Evolutionary conservation across 2,113 vertebrate genomes (phyloP).

Genomic region (Sinocyclocheilus anophthalmus): DNA sequence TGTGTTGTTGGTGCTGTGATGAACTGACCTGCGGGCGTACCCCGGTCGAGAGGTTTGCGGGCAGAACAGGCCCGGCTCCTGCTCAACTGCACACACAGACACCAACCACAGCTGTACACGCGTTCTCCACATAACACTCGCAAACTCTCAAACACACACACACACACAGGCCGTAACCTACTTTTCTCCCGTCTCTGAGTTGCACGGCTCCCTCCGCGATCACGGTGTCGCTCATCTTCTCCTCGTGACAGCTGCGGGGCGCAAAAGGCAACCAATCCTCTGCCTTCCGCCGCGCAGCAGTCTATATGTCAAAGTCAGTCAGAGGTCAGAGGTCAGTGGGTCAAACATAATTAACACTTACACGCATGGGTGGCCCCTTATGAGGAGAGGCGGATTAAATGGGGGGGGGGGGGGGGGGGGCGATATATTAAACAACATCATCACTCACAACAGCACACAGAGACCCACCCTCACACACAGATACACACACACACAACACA

Average conservation of each 20-base stretch:
- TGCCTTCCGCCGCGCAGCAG: too few species aligned
- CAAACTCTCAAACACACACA: not conserved
- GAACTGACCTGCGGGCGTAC: constrained; percentile 87
- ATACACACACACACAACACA: too few species aligned
- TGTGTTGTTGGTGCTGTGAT: not conserved
- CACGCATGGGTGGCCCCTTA: not conserved
- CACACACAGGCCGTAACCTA: constrained; percentile 24
- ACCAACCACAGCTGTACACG: constrained; percentile 49
- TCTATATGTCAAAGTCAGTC: constrained; percentile 10
- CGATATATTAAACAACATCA: too few species aligned
- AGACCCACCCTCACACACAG: too few species aligned
- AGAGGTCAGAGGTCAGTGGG: not conserved
- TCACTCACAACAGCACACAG: too few species aligned
- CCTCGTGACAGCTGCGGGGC: constrained; percentile 93
- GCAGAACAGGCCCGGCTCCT: constrained; percentile 89
- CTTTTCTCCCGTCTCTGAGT: constrained; percentile 94
- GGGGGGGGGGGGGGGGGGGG: too few species aligned
- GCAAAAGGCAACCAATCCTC: too few species aligned
- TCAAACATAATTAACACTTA: not conserved
- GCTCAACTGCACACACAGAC: constrained; percentile 83
- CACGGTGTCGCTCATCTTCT: constrained; percentile 98
- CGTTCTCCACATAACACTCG: not conserved
- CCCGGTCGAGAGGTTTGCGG: constrained; percentile 93
- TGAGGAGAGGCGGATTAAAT: too few species aligned
- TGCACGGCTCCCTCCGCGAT: constrained; percentile 96